Base-by-base conservation (phyloP, 2,888 invertebrate species). In the Amblyjoppa proteus region DNA sequence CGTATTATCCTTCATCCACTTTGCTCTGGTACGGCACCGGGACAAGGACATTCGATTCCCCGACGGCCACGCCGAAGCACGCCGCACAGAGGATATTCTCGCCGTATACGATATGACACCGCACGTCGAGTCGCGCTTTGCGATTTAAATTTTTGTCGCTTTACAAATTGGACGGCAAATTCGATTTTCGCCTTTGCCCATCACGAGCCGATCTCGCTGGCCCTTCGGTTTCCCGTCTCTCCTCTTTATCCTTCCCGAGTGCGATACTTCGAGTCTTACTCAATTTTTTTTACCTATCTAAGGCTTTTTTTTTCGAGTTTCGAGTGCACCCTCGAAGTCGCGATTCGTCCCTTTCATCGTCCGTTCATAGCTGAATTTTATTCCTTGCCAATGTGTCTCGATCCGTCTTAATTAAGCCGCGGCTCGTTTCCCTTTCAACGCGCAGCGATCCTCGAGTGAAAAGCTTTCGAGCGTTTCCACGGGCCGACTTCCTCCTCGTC, bases 131-230 rank as follows among this genome's bases (percentile, higher is more conserved):
- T 53, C 76, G 69, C 77, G 91, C 93, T 94, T 93, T 93, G 93
- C 92, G 91, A 94, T 93, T 94, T 93, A 93, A 93, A 94, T 93
- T 94, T 86, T 92, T 93, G 93, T 93, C 93, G 92, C 93, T 91
- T 89, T 89, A 90, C 90, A 92, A 94, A 93, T 93, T 93, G 92
- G 89, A 91, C 91, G 91, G 89, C 88, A 93, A 93, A 93, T 93
- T 89, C 89, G 88, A 93, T 93, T 92, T 92, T 89, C 89, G 68
- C 84, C 88, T 85, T 82, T 75, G 87, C 69, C 69, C 84, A 74
- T 75, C 70, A 51, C 61, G 31, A 31, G 20, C 58, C 20, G 20
- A 13, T 66, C 45, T 81, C 74, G 41, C 66, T 45, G 20, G n/a
- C 45, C 41, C 5, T 66, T 5, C 38, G 9, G 28, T 5, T 41